These are phyloP conservation scores for Nautilus pompilius DNA, from an alignment of 1,140 invertebrate genomes.

Conservation along the genomic window DNA sequence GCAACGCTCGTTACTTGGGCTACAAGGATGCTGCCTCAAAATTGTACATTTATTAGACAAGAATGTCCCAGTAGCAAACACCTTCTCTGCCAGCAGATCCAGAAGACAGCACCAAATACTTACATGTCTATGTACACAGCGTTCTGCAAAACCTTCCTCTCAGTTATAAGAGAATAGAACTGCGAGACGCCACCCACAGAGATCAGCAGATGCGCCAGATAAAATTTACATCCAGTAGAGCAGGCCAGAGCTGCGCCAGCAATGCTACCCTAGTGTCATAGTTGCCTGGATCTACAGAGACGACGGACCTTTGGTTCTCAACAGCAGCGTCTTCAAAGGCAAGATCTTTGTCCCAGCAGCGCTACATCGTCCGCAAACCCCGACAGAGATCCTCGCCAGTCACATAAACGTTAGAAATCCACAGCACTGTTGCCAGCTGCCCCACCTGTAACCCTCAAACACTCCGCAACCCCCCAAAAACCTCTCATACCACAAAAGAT, in stretches of 20 bases:
- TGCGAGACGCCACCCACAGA: background rate
- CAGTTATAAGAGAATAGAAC: slow-evolving; percentile 10
- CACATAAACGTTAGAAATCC: slow-evolving; percentile 22
- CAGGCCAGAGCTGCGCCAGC: slow-evolving; percentile 9
- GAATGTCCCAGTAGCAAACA: too few relatives aligned
- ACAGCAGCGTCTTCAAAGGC: slow-evolving; percentile 21
- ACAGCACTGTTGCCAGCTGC: slow-evolving; percentile 15
- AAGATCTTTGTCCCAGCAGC: slow-evolving; percentile 18
- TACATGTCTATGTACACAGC: slow-evolving; percentile 8
- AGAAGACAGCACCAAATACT: too few relatives aligned
- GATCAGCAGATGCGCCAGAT: background rate
- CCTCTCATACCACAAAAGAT: slow-evolving; percentile 15
- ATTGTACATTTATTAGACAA: too few relatives aligned
- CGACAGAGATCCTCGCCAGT: slow-evolving; percentile 15
- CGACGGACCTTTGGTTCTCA: slow-evolving; percentile 14
- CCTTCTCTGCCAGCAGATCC: too few relatives aligned
- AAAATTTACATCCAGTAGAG: slow-evolving; percentile 11
- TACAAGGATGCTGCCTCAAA: too few relatives aligned
- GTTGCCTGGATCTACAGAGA: slow-evolving; percentile 15
- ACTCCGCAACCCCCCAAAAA: slow-evolving; percentile 11
- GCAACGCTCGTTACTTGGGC: too few relatives aligned
- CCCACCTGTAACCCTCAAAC: slow-evolving; percentile 7
- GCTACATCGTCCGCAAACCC: slow-evolving; percentile 8
- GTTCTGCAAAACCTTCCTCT: slow-evolving; percentile 8
- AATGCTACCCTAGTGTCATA: slow-evolving; percentile 4